These are phyloP conservation scores for Muricea muricata DNA, from an alignment of 92 coral and sea anemone genomes.

Conservation along the genomic window DNA sequence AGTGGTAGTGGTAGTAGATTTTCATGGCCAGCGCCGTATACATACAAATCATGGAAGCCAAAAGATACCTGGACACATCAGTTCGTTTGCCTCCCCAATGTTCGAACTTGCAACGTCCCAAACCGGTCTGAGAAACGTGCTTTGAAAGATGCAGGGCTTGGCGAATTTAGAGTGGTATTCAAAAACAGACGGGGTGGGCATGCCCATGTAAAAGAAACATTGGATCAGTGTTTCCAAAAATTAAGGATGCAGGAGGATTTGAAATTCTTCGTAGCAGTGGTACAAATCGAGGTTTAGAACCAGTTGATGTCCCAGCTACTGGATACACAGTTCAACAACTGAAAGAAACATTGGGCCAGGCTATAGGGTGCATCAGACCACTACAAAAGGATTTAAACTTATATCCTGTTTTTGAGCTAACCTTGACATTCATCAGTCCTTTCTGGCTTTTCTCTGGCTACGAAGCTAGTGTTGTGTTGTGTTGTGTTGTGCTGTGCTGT, in stretches of 20 bases:
- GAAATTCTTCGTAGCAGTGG: slow-evolving; percentile 13
- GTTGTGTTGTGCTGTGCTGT: too few relatives aligned
- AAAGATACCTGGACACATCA: slow-evolving; percentile 23
- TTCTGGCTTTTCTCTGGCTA: too few relatives aligned
- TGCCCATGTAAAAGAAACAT: background rate
- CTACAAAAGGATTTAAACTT: background rate
- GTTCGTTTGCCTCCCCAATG: background rate
- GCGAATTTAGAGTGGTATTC: background rate
- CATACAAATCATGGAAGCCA: slow-evolving; percentile 4
- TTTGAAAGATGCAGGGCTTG: slow-evolving; percentile 22
- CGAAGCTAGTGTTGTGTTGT: too few relatives aligned
- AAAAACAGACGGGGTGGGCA: background rate
- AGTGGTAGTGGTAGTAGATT: background rate
- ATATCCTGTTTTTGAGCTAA: background rate
- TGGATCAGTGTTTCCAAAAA: background rate
- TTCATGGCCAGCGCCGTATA: slow-evolving; percentile 17
- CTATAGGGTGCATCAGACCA: slow-evolving; percentile 7
- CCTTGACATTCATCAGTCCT: too few relatives aligned
- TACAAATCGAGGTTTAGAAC: background rate
- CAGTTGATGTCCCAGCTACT: slow-evolving; percentile 1
- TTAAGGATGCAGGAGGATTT: slow-evolving; percentile 10
- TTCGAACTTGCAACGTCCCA: background rate
- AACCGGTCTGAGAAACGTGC: background rate
- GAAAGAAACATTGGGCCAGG: background rate
- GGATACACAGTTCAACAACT: background rate